Base-by-base conservation (phyloP, 2,113 vertebrate genomes). In the Panurus biarmicus region DNA sequence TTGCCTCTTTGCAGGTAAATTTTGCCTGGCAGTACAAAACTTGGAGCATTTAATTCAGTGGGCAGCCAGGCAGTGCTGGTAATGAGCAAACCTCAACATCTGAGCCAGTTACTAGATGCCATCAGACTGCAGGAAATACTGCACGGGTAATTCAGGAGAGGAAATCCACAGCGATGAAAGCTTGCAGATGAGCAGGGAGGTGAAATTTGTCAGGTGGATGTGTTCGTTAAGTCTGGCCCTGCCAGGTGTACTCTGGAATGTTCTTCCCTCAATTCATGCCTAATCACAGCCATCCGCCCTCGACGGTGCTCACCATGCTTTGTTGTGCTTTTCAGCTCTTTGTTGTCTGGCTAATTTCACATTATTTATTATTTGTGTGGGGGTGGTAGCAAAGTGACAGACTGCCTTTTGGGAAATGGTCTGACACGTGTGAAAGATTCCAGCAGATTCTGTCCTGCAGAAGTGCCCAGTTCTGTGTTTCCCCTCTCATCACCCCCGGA, bases 91-190 rank as follows among this genome's bases (percentile, higher is more conserved):
- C 31, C 45, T 4, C 11, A 64, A 24, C 42, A 61, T 6, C 40
- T 1, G 5, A 62, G 80, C 71, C 28, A 45, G 58, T 12, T 21
- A 21, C 38, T 21, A 24, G 28, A 71, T 67, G 77, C 50, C 56
- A 70, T 85, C 83, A 81, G 47, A 48, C 65, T 67, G 71, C 72
- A 84, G 83, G 86, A 95, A 94, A 94, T 11, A 57, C 65, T 48
- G 66, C 45, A 12, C 62, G 71, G 92, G 65, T 89, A 50, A 89
- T 17, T 44, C 81, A 85, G 69, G 57, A 74, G 11, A 73, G 76
- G 22, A 79, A 58, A 90, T 66, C 69, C 70, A 35, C 84, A 80
- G 82, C 6, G 2, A 60, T 42, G 69, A 53, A 64, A 94, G 67
- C 51, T 61, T 61, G 33, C 54, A 73, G 57, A 87, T 24, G 50